Evolutionary conservation across 2,888 invertebrate species (phyloP).

Genomic region (Timema cristinae): DNA sequence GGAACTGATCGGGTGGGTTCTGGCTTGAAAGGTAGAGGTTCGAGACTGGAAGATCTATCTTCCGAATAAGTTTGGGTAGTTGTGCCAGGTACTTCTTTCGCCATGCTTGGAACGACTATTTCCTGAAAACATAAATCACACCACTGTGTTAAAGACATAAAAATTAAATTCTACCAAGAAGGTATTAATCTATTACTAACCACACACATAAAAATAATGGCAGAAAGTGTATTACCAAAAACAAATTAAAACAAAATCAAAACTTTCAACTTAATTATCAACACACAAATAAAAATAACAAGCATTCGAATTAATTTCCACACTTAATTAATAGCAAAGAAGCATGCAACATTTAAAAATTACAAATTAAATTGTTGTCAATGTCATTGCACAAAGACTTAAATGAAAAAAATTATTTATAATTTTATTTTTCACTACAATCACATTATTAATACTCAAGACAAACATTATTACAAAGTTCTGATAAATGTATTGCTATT

Average conservation of each 20-base stretch:
- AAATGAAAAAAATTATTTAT: not conserved
- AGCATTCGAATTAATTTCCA: not conserved
- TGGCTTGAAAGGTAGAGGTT: constrained; percentile 48
- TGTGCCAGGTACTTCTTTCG: constrained; percentile 35
- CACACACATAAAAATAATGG: not conserved
- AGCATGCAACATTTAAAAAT: too few species aligned
- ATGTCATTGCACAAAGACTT: not conserved
- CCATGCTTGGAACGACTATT: constrained; percentile 49
- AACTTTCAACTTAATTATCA: not conserved
- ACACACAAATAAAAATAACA: constrained; percentile 12
- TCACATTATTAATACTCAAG: too few species aligned
- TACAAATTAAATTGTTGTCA: too few species aligned
- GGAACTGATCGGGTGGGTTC: constrained; percentile 42
- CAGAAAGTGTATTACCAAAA: constrained; percentile 4
- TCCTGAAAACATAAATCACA: constrained; percentile 46
- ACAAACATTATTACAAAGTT: too few species aligned
- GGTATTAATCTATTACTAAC: not conserved
- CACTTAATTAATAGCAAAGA: too few species aligned
- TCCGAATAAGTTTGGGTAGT: constrained; percentile 19
- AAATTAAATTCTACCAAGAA: not conserved
- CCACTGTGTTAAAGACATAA: not conserved
- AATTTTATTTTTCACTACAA: not conserved
- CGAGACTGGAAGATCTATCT: constrained; percentile 38
- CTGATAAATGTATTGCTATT: too few species aligned
- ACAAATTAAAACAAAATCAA: not conserved